These are phyloP conservation scores for Cuculus canorus DNA, from an alignment of 2,797 vertebrate species.

Conservation along the genomic window DNA sequence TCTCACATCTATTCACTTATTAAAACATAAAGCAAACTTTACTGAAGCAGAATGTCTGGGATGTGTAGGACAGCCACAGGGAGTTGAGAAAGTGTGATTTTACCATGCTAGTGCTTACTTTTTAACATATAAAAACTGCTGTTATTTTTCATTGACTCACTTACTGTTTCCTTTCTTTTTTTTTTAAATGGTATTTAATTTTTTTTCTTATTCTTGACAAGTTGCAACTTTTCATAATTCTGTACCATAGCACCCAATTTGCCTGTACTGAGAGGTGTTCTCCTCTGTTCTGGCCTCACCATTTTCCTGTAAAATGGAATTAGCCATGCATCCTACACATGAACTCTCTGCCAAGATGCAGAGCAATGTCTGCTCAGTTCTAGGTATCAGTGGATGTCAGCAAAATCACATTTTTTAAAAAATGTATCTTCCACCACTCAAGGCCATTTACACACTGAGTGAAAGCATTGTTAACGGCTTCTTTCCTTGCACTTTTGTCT, in stretches of 20 bases:
- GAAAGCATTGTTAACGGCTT: background rate
- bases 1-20: background rate
- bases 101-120: background rate
- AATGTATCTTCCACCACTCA: background rate
- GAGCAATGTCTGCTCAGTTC: background rate
- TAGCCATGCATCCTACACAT: rapidly evolving
- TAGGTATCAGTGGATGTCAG: background rate
- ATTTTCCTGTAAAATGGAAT: background rate
- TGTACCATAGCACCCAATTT: background rate
- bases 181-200: background rate
- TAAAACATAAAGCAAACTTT: background rate
- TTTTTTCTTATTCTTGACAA: background rate
- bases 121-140: background rate
- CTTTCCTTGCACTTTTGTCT: background rate
- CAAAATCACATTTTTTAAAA: background rate
- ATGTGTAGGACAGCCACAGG: background rate
- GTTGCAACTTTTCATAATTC: background rate
- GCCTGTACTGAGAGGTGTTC: background rate
- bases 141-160: background rate
- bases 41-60: background rate
- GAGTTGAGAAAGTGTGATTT: background rate
- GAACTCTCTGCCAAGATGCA: background rate
- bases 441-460: background rate
- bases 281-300: background rate
- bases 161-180: no score